phyloP scores from a whole-genome alignment of 2,888 invertebrate genomes.

The Hybos culiciformis region DNA sequence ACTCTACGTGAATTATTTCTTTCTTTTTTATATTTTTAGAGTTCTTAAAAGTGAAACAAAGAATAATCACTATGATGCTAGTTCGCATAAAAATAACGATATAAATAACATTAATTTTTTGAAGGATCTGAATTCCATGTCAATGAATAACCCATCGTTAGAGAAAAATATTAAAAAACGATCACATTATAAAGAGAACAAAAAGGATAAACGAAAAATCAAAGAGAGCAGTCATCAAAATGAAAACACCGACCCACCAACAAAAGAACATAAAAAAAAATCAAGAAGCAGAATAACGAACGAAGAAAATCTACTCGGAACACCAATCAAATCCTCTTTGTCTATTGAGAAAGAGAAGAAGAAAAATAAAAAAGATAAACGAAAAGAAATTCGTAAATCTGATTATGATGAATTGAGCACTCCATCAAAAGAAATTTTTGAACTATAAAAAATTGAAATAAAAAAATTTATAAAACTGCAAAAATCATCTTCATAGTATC shows the following conservation, averaged over 20 bases:
- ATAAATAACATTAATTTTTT: too few species aligned
- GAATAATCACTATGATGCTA: too few species aligned
- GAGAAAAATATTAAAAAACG: too few species aligned
- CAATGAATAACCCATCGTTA: too few species aligned
- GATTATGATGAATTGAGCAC: slow-evolving; percentile 90
- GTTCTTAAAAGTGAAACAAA: slow-evolving; percentile 17
- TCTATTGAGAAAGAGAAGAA: slow-evolving; percentile 23
- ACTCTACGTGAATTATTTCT: not conserved
- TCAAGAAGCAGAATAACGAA: too few species aligned
- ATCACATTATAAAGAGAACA: too few species aligned
- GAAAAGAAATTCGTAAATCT: slow-evolving; percentile 39
- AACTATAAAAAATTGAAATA: slow-evolving; percentile 20
- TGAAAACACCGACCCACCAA: not conserved
- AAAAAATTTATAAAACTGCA: too few species aligned
- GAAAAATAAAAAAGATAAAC: slow-evolving; percentile 26
- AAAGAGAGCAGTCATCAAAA: too few species aligned
- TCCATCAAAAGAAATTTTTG: slow-evolving; percentile 72
- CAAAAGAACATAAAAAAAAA: not conserved
- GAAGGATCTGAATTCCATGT: too few species aligned
- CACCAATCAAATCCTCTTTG: slow-evolving; percentile 27
- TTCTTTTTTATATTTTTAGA: not conserved
- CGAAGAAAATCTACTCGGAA: slow-evolving; percentile 31
- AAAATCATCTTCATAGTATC: too few species aligned
- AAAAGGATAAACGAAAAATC: too few species aligned
- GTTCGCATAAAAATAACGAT: too few species aligned